Base-by-base conservation (phyloP, 2,113 vertebrate species). In the Proteles cristata region DNA sequence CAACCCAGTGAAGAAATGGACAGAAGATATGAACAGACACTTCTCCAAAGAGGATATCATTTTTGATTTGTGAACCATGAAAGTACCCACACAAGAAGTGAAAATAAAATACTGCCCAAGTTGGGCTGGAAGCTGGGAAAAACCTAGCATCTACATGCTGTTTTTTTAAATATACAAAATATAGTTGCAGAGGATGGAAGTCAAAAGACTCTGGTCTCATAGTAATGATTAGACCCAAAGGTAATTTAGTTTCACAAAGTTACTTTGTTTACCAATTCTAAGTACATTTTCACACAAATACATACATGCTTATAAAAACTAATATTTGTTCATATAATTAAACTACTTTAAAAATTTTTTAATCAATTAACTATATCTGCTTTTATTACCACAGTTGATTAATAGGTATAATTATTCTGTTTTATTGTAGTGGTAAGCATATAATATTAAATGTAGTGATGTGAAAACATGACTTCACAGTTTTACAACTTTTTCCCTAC, bases 391-490 rank as follows among this genome's bases (percentile, higher is more conserved):
- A 50, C 35, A 87, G 31, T 48, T 91, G 14, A 53, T 83, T 66
- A 55, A 90, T 61, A 66, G 74, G 2, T 83, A 82, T 68, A 88
- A 66, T 21, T 88, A n/a, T 93, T 89, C 85, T 85, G 8, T 83
- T 76, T 79, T 45, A 71, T 61, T 76, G 7, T 61, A 88, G 53
- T 80, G 74, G 28, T 55, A n/a, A 66, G 0, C 11, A 61, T 83
- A 43, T 14, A 65, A 61, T 45, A 80, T 55, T 61, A 86, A 93
- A 55, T 73, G 35, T 10, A 43, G 5, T 95, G 58, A 95, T 79
- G 21, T 94, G 28, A 94, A 95, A 96, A 86, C 83, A 21, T 55
- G 11, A 84, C 93, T 92, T 96, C 45, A 96, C 65, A 77, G 55
- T 89, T 92, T 88, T 35, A 90, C 79, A 95, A 65, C 19, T 96